phyloP scores from a whole-genome alignment of 2,113 vertebrate genomes.

The Neolamprologus cancellatus region DNA sequence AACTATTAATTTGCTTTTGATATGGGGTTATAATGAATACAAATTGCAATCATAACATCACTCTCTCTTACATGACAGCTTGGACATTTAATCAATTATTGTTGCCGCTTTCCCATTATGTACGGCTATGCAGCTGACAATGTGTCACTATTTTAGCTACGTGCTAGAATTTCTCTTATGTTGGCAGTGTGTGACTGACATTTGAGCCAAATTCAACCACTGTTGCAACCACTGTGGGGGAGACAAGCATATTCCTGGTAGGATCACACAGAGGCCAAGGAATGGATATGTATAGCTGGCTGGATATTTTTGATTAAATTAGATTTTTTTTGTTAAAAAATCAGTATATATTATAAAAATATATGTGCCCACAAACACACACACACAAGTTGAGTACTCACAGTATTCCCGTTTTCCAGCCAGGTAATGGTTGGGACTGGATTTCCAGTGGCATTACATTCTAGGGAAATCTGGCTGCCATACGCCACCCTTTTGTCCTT shows the following conservation, averaged over 20 bases:
- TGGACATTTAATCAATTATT: background rate
- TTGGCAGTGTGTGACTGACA: background rate
- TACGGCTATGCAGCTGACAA: conserved; percentile 4
- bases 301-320: background rate
- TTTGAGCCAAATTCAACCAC: background rate
- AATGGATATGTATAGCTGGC: background rate
- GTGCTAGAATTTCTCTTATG: conserved; percentile 8
- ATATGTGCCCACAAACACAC: background rate
- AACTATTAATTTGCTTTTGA: background rate
- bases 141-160: conserved; percentile 31
- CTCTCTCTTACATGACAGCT: background rate
- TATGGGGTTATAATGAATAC: background rate
- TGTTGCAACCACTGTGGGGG: background rate
- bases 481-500: conserved; percentile 87
- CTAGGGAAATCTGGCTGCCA: conserved; percentile 83
- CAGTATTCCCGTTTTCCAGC: conserved; percentile 93
- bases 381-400: conserved; percentile 66
- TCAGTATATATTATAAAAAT: background rate
- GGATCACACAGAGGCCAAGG: background rate
- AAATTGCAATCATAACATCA: background rate
- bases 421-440: conserved; percentile 89
- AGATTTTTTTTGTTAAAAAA: background rate
- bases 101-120: background rate
- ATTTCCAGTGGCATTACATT: conserved; percentile 85
- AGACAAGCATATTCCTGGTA: background rate